These are phyloP conservation scores for Melanotaenia pygmaea DNA, from an alignment of 2,797 vertebrate species.

Conservation along the genomic window DNA sequence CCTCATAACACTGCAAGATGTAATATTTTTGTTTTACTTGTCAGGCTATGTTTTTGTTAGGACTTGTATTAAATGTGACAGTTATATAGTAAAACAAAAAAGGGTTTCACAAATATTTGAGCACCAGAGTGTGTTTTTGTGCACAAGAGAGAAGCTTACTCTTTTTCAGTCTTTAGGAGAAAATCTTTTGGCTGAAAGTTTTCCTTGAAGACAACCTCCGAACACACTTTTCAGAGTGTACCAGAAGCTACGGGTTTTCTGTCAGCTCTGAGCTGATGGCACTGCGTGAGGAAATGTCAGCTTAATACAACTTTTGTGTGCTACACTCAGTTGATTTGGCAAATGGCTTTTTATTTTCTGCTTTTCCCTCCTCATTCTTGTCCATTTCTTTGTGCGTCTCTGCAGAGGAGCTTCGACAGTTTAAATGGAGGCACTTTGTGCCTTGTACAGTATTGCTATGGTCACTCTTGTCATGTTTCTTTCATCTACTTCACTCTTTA, in stretches of 20 bases:
- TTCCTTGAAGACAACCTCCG: neutral
- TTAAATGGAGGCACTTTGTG: neutral
- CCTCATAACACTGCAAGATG: no score
- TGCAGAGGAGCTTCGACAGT: neutral
- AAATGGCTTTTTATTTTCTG: neutral
- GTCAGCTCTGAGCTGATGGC: constrained; percentile 5
- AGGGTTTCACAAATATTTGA: neutral
- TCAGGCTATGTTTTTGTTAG: neutral
- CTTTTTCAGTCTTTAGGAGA: neutral
- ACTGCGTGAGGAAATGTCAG: neutral
- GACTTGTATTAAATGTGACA: neutral
- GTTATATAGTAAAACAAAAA: neutral
- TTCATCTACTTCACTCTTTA: neutral
- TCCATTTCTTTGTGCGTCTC: neutral
- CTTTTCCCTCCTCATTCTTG: neutral
- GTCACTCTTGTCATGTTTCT: no score
- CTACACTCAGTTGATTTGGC: neutral
- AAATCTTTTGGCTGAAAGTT: neutral
- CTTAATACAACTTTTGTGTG: constrained; percentile 1
- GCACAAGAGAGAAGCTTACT: no score
- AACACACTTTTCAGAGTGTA: neutral
- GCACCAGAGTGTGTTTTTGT: neutral
- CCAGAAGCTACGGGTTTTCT: neutral
- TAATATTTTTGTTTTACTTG: neutral
- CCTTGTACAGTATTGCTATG: neutral